Evolutionary conservation across 1,140 invertebrate species (phyloP), one percentile per base, ranked within the genome.

Genomic region (Fopius arisanus): DNA sequence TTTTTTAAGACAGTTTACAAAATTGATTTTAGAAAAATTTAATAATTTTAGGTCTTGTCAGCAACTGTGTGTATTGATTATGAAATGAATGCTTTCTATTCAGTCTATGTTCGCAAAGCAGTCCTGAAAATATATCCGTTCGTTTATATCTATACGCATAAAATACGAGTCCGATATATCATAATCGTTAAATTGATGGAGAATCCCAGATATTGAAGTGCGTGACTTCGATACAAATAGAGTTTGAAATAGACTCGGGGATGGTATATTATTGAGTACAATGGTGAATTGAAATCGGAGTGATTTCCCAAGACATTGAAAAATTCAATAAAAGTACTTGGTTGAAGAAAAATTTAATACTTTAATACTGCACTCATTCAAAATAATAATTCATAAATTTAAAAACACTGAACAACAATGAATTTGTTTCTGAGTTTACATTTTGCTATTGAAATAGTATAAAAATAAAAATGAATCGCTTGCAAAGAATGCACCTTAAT

Each of bases 1-100:
- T n/a, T n/a, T n/a, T n/a, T n/a, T n/a, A n/a, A n/a, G n/a, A n/a
- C n/a, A n/a, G n/a, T n/a, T 33, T 4, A 33, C 31, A 33, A 33
- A 33, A 33, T 33, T 33, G 31, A 72, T 72, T 37, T 48, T 41
- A 72, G 48, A 67, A 67, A 67, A 72, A 72, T 72, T 62, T 63
- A 72, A 67, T 67, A 72, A 72, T 72, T 51, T 72, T 67, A 72
- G 66, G 62, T 40, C 59, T 41, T 66, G 48, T 67, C 40, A 72
- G 48, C 70, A 67, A 67, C 28, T 29, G 54, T 54, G 40, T 40
- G 19, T 21, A 37, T 63, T 33, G 21, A 65, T 51, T 41, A 14
- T 62, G 28, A 37, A 33, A 6, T 65, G 31, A 54, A 69, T 41
- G 21, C 12, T 29, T 9, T 9, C n/a, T 9, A 23, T 12, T n/a